These are phyloP conservation scores for Spodoptera frugiperda DNA, from an alignment of 1,140 invertebrate genomes.

Conservation along the genomic window DNA sequence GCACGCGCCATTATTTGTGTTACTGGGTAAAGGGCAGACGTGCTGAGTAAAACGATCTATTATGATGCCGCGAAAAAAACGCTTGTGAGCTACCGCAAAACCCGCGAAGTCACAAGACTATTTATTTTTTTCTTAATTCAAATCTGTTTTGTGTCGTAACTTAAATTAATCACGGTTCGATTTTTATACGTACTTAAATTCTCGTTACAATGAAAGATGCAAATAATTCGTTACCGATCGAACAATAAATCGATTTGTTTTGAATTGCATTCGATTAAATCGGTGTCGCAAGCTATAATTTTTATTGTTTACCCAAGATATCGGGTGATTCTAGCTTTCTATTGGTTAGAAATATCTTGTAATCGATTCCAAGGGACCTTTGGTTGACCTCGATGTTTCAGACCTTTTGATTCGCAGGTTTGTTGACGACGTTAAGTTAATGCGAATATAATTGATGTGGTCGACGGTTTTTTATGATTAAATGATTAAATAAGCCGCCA, in stretches of 20 bases:
- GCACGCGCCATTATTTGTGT: conserved; percentile 71
- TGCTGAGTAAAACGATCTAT: conserved; percentile 51
- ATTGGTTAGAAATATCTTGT: conserved; percentile 23
- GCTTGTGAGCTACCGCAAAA: conserved; percentile 34
- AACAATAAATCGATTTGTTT: conserved; percentile 41
- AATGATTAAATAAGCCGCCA: neutral
- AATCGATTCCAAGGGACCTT: conserved; percentile 33
- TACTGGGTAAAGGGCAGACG: conserved; percentile 81
- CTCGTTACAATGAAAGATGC: conserved; percentile 26
- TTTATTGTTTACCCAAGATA: conserved; percentile 19
- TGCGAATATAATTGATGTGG: conserved; percentile 31
- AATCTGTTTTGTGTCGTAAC: conserved; percentile 5
- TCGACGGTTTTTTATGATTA: neutral
- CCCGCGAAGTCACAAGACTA: conserved; percentile 52
- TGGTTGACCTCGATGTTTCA: conserved; percentile 17
- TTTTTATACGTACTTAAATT: conserved; percentile 10
- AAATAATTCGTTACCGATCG: conserved; percentile 37
- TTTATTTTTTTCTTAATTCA: conserved; percentile 1
- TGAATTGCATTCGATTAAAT: conserved; percentile 13
- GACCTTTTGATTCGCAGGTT: conserved; percentile 25
- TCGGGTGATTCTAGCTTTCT: conserved; percentile 36
- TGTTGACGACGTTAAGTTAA: conserved; percentile 19
- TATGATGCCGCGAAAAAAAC: conserved; percentile 49
- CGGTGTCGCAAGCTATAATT: conserved; percentile 26
- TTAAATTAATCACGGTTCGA: conserved; percentile 20